Percentiles rank a stretch among this genome's conserved stretches.
phyloP scores from a whole-genome alignment of 2,797 vertebrate species.

The Trachurus trachurus region DNA sequence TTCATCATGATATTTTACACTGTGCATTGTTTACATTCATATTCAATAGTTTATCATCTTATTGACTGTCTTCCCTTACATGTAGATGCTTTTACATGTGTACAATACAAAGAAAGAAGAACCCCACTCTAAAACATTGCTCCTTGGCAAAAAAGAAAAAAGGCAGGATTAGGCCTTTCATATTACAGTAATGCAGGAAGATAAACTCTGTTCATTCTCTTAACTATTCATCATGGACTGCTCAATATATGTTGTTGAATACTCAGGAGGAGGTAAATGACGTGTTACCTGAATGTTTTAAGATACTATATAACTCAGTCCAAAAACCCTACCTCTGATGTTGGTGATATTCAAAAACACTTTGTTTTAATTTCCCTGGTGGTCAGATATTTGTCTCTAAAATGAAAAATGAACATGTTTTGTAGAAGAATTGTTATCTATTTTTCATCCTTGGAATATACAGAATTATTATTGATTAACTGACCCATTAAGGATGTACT shows the following conservation, averaged over 20 bases:
- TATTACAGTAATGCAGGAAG: no score
- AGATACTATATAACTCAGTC: not conserved
- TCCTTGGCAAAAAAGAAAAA: not conserved
- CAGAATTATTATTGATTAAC: not conserved
- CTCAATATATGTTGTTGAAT: not conserved
- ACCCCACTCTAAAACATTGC: not conserved
- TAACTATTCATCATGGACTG: not conserved
- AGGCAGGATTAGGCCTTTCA: not conserved
- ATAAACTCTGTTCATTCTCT: not conserved
- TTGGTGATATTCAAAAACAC: not conserved
- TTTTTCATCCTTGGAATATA: not conserved
- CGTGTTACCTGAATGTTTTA: not conserved
- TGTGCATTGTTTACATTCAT: not conserved
- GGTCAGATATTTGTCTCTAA: not conserved
- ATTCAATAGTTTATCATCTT: not conserved
- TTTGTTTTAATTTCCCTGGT: not conserved
- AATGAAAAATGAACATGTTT: not conserved
- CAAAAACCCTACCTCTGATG: not conserved
- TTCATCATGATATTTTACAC: constrained; percentile 2
- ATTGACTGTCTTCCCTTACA: not conserved
- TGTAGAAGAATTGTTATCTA: not conserved
- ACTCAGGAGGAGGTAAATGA: not conserved
- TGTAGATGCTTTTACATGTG: not conserved
- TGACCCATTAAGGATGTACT: not conserved
- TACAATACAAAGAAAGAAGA: not conserved